Conservation (phyloP, 2,888 invertebrate genomes). For the Arrhopalites spinosus region DNA sequence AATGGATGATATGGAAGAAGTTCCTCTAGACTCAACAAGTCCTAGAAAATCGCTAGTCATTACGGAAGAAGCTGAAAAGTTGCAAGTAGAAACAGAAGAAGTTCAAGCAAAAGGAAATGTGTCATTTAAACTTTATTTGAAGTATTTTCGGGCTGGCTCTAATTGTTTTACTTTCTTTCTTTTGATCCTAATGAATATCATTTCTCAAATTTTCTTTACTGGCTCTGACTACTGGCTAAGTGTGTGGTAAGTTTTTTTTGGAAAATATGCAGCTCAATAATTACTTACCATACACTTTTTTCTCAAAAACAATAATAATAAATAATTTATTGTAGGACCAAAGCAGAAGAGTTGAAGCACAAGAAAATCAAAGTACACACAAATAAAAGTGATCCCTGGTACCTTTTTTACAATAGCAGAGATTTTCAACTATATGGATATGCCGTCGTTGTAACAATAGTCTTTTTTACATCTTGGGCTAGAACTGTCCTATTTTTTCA, state of each 20-base stretch:
- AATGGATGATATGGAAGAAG: conserved; percentile 8
- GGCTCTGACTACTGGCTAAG: conserved; percentile 78
- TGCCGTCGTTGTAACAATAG: conserved; percentile 58
- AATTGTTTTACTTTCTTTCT: conserved; percentile 64
- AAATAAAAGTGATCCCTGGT: conserved; percentile 3
- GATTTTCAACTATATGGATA: conserved; percentile 58
- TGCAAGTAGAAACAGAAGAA: conserved; percentile 13
- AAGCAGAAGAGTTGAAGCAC: conserved; percentile 22
- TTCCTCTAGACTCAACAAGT: not conserved
- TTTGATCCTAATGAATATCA: conserved; percentile 65
- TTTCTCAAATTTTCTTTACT: conserved; percentile 73
- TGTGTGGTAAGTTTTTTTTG: conserved; percentile 66
- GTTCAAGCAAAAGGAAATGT: conserved; percentile 1
- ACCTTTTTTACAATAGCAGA: conserved; percentile 13
- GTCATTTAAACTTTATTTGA: conserved; percentile 63
- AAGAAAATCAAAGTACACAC: not conserved
- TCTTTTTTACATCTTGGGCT: conserved; percentile 66
- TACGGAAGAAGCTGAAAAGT: not conserved
- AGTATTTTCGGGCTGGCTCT: conserved; percentile 74
- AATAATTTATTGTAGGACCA: conserved; percentile 14
- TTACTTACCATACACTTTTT: not conserved
- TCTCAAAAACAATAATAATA: not conserved
- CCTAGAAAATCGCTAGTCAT: not conserved
- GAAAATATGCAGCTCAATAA: too few relatives aligned
- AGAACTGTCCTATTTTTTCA: conserved; percentile 75